phyloP scores from a whole-genome alignment of 2,797 vertebrate species.

The Pampus argenteus region DNA sequence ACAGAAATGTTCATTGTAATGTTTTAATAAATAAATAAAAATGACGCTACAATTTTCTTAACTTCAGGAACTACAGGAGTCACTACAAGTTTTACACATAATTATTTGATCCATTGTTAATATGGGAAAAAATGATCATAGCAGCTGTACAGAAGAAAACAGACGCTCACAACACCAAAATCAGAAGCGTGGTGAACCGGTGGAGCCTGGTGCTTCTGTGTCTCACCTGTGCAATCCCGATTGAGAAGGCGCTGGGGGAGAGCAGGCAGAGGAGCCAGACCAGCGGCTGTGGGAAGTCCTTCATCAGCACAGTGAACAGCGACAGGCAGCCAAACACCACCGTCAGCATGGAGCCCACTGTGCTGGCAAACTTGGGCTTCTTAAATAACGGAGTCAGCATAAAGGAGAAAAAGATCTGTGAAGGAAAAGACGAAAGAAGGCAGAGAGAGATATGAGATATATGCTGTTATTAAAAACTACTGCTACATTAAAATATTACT shows the following conservation, averaged over 20 bases:
- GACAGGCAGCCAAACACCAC: slow-evolving; percentile 93
- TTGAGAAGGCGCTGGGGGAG: slow-evolving; percentile 94
- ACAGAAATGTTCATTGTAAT: no score
- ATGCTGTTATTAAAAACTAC: not conserved
- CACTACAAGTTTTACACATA: no score
- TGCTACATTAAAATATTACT: not conserved
- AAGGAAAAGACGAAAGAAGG: fast-evolving
- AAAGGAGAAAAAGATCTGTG: slow-evolving; percentile 95
- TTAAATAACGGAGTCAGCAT: slow-evolving; percentile 96
- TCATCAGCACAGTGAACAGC: slow-evolving; percentile 91
- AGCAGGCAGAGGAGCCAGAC: slow-evolving; percentile 95
- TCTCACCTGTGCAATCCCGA: slow-evolving; percentile 93
- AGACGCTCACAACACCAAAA: not conserved
- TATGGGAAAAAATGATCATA: no score
- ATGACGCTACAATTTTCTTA: no score
- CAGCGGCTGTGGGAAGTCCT: slow-evolving; percentile 91
- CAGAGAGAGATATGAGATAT: not conserved
- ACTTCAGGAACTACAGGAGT: no score
- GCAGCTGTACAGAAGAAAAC: no score
- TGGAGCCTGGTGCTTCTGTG: no score
- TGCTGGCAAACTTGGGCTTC: slow-evolving; percentile 95
- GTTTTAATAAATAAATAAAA: no score
- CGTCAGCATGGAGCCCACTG: slow-evolving; percentile 93
- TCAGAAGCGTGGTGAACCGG: not conserved
- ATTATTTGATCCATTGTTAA: no score